A percentile compares a stretch with the other conserved stretches of the same genome.
phyloP scores from a whole-genome alignment of 2,113 vertebrate species.

The Herpetotheres cachinnans region DNA sequence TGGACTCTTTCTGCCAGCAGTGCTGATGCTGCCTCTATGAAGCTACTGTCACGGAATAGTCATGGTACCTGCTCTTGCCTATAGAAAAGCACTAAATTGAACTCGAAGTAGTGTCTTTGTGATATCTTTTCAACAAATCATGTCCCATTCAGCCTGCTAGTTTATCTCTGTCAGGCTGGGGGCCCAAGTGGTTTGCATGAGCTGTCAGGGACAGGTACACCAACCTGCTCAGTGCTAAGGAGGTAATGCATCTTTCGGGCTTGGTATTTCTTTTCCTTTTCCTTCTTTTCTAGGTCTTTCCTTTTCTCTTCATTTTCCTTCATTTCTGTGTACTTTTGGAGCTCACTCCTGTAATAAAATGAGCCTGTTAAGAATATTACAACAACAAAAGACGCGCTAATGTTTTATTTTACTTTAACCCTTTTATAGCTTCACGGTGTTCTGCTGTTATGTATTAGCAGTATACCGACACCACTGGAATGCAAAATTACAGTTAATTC shows the following conservation, averaged over 20 bases:
- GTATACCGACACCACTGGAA: background rate
- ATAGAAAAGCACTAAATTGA: conserved; percentile 72
- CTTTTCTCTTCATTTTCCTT: conserved; percentile 77
- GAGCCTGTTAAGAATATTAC: background rate
- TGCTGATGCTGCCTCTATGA: conserved; percentile 54
- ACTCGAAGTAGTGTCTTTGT: conserved; percentile 76
- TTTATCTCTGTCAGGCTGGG: conserved; percentile 78
- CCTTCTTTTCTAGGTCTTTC: conserved; percentile 72
- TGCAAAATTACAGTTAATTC: background rate
- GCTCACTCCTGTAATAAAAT: conserved; percentile 77
- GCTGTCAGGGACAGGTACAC: conserved; percentile 76
- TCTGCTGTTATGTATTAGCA: background rate
- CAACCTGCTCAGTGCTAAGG: conserved; percentile 91
- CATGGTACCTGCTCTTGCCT: conserved; percentile 62
- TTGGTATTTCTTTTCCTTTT: conserved; percentile 74
- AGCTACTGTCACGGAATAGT: conserved; percentile 64
- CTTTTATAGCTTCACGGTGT: background rate
- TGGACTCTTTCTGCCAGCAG: conserved; percentile 53
- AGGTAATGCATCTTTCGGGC: conserved; percentile 91
- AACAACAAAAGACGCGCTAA: background rate
- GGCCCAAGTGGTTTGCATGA: conserved; percentile 63
- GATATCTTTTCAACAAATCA: conserved; percentile 81
- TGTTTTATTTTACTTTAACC: background rate
- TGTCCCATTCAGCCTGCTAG: conserved; percentile 77
- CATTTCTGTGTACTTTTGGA: conserved; percentile 80